Percentiles rank a stretch among this genome's conserved stretches.
phyloP scores from a whole-genome alignment of 2,113 vertebrate genomes.

The Mustela nigripes region DNA sequence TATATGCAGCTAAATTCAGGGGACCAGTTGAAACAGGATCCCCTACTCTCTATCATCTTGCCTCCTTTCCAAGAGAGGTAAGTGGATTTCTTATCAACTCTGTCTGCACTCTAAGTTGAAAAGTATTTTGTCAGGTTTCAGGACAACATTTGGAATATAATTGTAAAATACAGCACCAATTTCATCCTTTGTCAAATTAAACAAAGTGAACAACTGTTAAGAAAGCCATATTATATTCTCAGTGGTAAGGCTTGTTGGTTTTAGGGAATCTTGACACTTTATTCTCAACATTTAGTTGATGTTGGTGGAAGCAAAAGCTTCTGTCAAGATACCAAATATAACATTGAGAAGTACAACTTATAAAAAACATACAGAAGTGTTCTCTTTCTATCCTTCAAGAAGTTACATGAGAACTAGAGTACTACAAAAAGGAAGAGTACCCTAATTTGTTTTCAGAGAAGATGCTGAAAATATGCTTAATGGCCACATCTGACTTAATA shows the following conservation, averaged over 20 bases:
- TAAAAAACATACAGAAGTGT: background rate
- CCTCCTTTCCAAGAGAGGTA: background rate
- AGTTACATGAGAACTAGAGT: background rate
- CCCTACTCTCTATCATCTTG: background rate
- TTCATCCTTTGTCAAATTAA: conserved; percentile 29
- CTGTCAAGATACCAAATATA: background rate
- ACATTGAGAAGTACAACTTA: background rate
- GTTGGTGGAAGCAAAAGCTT: conserved; percentile 22
- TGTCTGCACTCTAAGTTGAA: background rate
- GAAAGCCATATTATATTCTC: background rate
- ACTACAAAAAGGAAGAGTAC: background rate
- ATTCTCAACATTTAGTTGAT: conserved; percentile 34
- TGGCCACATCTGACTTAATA: background rate
- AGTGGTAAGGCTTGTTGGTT: background rate
- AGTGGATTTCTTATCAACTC: background rate
- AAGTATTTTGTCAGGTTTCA: background rate
- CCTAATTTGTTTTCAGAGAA: background rate
- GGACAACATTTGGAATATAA: background rate
- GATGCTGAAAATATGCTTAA: background rate
- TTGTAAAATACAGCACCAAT: conserved; percentile 19
- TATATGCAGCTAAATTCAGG: background rate
- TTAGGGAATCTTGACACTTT: background rate
- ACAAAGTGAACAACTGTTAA: conserved; percentile 1
- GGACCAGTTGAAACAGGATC: background rate
- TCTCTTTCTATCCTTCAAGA: background rate